These are phyloP conservation scores for Cyprinus carpio DNA, from an alignment of 2,113 vertebrate species.

Conservation along the genomic window DNA sequence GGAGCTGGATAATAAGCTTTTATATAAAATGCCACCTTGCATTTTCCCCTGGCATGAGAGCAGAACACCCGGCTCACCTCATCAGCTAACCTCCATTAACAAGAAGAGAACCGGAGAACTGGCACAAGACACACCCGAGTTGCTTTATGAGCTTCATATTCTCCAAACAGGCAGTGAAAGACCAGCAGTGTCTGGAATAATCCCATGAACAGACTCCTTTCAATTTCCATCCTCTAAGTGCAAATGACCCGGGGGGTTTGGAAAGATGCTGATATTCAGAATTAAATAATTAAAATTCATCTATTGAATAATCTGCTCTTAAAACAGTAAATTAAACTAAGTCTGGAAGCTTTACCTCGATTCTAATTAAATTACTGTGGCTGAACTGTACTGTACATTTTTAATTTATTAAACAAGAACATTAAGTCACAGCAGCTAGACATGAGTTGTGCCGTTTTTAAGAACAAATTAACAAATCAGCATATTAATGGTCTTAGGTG, in stretches of 20 bases:
- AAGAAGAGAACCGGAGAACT: slow-evolving; percentile 29
- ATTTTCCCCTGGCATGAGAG: slow-evolving; percentile 44
- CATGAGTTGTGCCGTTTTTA: neutral
- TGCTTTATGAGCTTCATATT: slow-evolving; percentile 29
- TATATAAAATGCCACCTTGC: slow-evolving; percentile 52
- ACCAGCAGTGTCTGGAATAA: neutral
- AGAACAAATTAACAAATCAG: neutral
- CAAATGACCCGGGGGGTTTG: neutral
- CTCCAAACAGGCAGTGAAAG: neutral
- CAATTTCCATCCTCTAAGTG: neutral
- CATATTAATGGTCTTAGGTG: neutral
- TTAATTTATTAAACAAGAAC: slow-evolving; percentile 32
- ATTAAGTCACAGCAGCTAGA: neutral
- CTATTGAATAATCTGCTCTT: neutral
- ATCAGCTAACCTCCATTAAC: slow-evolving; percentile 48
- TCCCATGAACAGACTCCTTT: slow-evolving; percentile 1
- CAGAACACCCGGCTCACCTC: slow-evolving; percentile 17
- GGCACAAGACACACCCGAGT: slow-evolving; percentile 11
- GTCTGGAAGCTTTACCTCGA: slow-evolving; percentile 12
- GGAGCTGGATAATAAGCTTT: slow-evolving; percentile 39
- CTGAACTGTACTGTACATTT: slow-evolving; percentile 17
- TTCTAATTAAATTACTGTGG: slow-evolving; percentile 38
- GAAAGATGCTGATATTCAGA: neutral
- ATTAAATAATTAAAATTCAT: neutral
- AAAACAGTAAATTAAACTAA: slow-evolving; percentile 33